Percentiles rank a stretch among this genome's conserved stretches.
phyloP scores from a whole-genome alignment of 2,888 invertebrate species.

The Ceramica pisi region DNA sequence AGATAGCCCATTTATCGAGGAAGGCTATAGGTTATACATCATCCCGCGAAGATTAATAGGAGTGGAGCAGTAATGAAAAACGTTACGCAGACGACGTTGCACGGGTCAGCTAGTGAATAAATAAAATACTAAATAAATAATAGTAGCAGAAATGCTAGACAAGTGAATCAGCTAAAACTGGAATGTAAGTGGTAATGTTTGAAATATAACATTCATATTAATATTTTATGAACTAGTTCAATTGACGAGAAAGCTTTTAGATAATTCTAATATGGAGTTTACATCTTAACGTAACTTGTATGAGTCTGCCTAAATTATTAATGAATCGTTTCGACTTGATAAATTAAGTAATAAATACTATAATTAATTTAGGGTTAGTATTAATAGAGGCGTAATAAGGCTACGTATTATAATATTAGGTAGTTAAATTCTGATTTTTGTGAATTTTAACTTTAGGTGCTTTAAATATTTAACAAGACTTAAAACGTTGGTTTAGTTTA shows the following conservation, averaged over 20 bases:
- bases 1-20: too few species aligned
- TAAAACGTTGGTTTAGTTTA: neutral
- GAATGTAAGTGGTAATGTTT: constrained; percentile 21
- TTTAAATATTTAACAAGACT: constrained; percentile 1
- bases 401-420: neutral
- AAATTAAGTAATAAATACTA: constrained; percentile 18
- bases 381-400: neutral
- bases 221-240: constrained; percentile 39
- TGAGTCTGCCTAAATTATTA: constrained; percentile 22
- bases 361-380: constrained; percentile 9
- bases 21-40: too few species aligned
- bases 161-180: neutral
- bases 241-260: constrained; percentile 50
- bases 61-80: too few species aligned
- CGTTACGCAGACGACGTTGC: too few species aligned
- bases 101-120: too few species aligned
- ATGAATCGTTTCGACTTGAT: constrained; percentile 24
- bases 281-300: neutral
- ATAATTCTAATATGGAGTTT: constrained; percentile 3
- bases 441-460: neutral
- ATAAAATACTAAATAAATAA: neutral
- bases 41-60: too few species aligned
- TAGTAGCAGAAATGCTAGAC: neutral
- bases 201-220: constrained; percentile 37
- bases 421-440: constrained; percentile 13